Percentiles rank a stretch among this genome's conserved stretches.
Conservation (phyloP, 2,113 vertebrate species). For the Indicator maculatus region DNA sequence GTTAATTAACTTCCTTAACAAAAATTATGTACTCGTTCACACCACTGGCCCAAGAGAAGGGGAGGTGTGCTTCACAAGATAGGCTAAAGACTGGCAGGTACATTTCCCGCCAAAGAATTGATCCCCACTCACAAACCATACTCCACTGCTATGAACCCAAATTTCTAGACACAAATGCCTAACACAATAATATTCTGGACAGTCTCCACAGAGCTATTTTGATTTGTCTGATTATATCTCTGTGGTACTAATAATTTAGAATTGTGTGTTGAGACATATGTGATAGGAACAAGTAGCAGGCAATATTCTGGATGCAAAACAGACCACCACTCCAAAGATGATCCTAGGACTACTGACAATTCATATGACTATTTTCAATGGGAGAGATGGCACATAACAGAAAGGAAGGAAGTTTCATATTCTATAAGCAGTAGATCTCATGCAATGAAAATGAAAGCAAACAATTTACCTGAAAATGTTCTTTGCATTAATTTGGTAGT, state of each 20-base stretch:
- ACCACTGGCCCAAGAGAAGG: too few species aligned
- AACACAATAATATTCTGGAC: neutral
- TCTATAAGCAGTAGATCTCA: neutral
- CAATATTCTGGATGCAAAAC: neutral
- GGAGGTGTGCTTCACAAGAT: neutral
- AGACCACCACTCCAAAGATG: neutral
- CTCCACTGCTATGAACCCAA: neutral
- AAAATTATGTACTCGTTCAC: neutral
- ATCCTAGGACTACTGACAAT: neutral
- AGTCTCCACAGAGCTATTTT: neutral
- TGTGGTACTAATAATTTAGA: neutral
- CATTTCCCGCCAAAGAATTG: neutral
- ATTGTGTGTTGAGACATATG: neutral
- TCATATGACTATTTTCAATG: neutral
- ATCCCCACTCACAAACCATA: neutral
- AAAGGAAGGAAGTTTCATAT: neutral
- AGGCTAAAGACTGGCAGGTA: neutral
- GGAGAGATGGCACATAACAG: neutral
- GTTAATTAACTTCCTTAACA: neutral
- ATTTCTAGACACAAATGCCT: neutral
- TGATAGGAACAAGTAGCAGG: neutral
- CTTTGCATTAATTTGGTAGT: neutral
- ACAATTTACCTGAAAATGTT: neutral
- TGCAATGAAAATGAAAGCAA: neutral
- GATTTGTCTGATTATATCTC: neutral